Percentiles rank a stretch among this genome's conserved stretches.
phyloP scores from a whole-genome alignment of 2,888 invertebrate species.

The Acleris cristana region DNA sequence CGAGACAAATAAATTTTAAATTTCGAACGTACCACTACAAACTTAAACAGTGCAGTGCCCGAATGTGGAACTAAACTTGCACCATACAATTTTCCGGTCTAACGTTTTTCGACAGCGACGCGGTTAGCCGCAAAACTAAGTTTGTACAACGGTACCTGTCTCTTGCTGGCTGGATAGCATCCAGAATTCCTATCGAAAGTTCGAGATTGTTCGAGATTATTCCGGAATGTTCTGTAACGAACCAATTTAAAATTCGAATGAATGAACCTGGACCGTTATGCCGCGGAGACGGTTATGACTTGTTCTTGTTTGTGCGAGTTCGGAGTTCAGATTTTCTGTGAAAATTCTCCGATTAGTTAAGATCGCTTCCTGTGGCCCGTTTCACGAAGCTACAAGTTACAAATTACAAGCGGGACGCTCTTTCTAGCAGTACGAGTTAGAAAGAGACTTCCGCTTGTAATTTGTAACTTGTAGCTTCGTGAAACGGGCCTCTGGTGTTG shows the following conservation, averaged over 20 bases:
- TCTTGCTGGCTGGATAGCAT: slow-evolving; percentile 34
- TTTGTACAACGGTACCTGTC: slow-evolving; percentile 25
- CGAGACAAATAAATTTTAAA: slow-evolving; percentile 39
- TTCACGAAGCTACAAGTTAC: too few relatives aligned
- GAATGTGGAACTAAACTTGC: slow-evolving; percentile 8
- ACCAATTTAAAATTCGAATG: slow-evolving; percentile 39
- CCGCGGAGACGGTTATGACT: slow-evolving; percentile 29
- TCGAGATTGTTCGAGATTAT: slow-evolving; percentile 36
- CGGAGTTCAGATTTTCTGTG: neutral
- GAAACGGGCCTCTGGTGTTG: too few relatives aligned
- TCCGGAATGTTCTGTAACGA: slow-evolving; percentile 34
- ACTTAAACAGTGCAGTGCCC: slow-evolving; percentile 9
- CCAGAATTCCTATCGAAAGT: slow-evolving; percentile 38
- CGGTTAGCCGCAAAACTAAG: slow-evolving; percentile 16
- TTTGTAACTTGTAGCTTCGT: too few relatives aligned
- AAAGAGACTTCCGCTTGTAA: too few relatives aligned
- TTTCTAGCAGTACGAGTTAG: too few relatives aligned
- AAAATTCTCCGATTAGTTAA: neutral
- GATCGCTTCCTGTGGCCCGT: too few relatives aligned
- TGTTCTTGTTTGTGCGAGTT: slow-evolving; percentile 27
- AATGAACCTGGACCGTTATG: slow-evolving; percentile 25
- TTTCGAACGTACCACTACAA: slow-evolving; percentile 29
- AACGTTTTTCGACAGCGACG: slow-evolving; percentile 5
- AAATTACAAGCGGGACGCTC: too few relatives aligned
- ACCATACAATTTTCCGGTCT: neutral